These are phyloP conservation scores for Monodelphis domestica DNA, from an alignment of 2,797 vertebrate species.

Conservation along the genomic window DNA sequence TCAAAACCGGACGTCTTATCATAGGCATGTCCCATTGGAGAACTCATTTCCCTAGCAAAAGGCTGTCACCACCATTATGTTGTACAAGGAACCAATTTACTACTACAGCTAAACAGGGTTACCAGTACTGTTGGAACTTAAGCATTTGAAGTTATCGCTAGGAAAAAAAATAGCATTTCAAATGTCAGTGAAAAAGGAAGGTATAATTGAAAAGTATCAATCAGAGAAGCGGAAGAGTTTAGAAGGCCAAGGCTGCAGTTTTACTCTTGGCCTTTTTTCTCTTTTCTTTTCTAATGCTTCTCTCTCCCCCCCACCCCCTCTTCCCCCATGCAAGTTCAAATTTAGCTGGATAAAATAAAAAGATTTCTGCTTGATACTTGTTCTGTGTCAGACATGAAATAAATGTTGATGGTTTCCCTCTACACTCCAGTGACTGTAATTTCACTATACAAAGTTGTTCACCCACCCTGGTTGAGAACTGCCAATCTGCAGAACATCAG, in stretches of 20 bases:
- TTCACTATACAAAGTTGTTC: constrained; percentile 52
- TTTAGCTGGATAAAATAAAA: constrained; percentile 69
- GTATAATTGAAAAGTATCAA: constrained; percentile 99
- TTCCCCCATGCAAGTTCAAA: constrained; percentile 65
- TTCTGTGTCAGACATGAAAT: constrained; percentile 56
- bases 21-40: constrained; percentile 96
- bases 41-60: constrained; percentile 99
- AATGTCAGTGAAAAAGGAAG: constrained; percentile 95
- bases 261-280: constrained; percentile 54
- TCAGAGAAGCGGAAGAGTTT: constrained; percentile 95
- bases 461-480: constrained; percentile 28
- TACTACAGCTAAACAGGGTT: constrained; percentile 97
- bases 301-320: neutral
- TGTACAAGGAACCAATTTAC: constrained; percentile 99
- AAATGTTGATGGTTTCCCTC: constrained; percentile 62
- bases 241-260: constrained; percentile 78
- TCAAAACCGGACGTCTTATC: constrained; percentile 99
- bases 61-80: constrained; percentile 99
- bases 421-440: constrained; percentile 50
- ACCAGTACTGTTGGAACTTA: constrained; percentile 94
- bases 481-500: neutral
- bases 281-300: constrained; percentile 59
- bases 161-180: constrained; percentile 94
- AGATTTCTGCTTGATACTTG: constrained; percentile 49
- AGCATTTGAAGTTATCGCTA: constrained; percentile 98